Percentiles rank a stretch among this genome's conserved stretches.
Evolutionary conservation across 2,888 invertebrate genomes (phyloP).

Genomic region (Cantharis flavilabris): DNA sequence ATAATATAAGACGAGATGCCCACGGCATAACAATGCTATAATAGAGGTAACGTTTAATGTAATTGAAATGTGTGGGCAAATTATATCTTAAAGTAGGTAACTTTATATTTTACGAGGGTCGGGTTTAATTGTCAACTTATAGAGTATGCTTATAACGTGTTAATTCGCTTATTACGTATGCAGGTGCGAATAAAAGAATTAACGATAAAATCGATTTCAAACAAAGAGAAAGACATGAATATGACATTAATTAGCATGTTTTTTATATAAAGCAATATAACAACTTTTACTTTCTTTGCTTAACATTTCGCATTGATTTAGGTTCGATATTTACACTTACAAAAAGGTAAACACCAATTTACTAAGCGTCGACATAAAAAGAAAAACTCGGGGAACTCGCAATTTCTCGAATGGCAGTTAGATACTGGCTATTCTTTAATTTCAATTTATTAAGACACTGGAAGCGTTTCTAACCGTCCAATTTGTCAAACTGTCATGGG

Average conservation of each 20-base stretch:
- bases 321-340: neutral
- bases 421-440: neutral
- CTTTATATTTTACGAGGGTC: too few relatives aligned
- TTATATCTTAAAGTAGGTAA: too few relatives aligned
- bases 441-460: neutral
- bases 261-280: neutral
- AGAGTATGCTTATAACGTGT: too few relatives aligned
- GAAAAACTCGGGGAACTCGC: neutral
- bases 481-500: neutral
- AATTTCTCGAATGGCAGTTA: neutral
- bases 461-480: neutral
- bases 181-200: too few relatives aligned
- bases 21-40: too few relatives aligned
- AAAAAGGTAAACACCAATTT: neutral
- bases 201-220: neutral
- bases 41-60: too few relatives aligned
- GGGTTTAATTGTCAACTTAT: too few relatives aligned
- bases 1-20: too few relatives aligned
- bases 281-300: neutral
- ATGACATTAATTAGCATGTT: neutral
- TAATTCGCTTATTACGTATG: too few relatives aligned
- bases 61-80: too few relatives aligned
- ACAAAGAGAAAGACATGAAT: neutral
- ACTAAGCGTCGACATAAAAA: neutral
- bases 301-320: neutral